Conservation (phyloP, 2,113 vertebrate species). For the Pachycephala philippinensis region DNA sequence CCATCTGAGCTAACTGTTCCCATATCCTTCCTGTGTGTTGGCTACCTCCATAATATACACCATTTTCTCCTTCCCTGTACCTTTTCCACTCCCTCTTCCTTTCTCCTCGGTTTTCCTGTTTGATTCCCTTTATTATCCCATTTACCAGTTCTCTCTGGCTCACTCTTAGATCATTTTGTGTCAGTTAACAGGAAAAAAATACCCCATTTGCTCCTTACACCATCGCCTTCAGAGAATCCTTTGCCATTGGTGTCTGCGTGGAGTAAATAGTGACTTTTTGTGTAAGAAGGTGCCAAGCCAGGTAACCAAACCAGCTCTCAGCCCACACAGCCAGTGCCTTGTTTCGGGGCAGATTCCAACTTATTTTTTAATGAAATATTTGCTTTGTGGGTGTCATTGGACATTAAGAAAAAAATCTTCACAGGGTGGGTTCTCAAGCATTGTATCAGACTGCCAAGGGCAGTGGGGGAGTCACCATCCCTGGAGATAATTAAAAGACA, state of each 20-base stretch:
- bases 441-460: no score
- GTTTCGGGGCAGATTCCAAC: neutral
- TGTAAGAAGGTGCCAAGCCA: neutral
- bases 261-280: neutral
- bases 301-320: neutral
- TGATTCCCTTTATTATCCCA: neutral
- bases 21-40: neutral
- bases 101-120: neutral
- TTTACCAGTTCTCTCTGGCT: neutral
- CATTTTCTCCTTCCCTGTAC: neutral
- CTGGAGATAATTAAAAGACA: accelerated
- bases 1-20: neutral
- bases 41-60: neutral
- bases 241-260: accelerated
- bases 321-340: accelerated
- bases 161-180: neutral
- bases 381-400: neutral
- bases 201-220: neutral
- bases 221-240: accelerated
- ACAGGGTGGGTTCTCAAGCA: neutral
- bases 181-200: neutral
- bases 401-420: neutral
- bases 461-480: neutral
- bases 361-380: neutral
- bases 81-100: neutral